These are phyloP conservation scores for Ceraclea dissimilis DNA, from an alignment of 2,888 invertebrate genomes.

Conservation along the genomic window DNA sequence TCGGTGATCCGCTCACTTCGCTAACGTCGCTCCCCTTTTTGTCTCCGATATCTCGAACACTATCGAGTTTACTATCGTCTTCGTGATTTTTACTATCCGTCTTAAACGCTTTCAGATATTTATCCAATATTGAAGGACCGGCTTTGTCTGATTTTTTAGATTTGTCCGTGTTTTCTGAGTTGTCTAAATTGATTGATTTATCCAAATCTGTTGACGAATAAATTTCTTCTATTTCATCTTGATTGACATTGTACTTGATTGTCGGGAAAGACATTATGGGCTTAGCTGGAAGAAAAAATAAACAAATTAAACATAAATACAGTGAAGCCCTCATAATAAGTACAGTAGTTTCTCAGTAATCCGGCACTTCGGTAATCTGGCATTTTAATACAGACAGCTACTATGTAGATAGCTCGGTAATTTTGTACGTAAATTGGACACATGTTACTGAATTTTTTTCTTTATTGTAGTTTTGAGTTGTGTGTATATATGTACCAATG, in stretches of 20 bases:
- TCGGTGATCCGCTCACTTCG: constrained; percentile 36
- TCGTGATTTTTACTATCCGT: constrained; percentile 23
- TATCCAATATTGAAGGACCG: constrained; percentile 41
- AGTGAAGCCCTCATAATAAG: background rate
- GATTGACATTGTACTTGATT: constrained; percentile 69
- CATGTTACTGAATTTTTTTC: no score
- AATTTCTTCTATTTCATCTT: constrained; percentile 65
- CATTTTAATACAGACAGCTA: no score
- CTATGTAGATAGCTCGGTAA: no score
- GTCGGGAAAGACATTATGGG: constrained; percentile 33
- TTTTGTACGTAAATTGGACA: no score
- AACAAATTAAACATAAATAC: background rate
- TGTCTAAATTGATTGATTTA: constrained; percentile 35
- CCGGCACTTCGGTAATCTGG: no score
- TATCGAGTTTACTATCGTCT: constrained; percentile 28
- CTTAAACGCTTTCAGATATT: constrained; percentile 41
- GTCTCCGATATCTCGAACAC: constrained; percentile 15
- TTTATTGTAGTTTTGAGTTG: no score
- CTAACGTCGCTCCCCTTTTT: constrained; percentile 20
- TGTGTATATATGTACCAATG: no score
- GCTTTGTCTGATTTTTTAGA: constrained; percentile 42
- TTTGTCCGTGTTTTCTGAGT: constrained; percentile 39
- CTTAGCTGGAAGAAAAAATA: constrained; percentile 9
- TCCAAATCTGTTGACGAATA: constrained; percentile 53
- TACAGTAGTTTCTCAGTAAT: no score